These are phyloP conservation scores for Pteronura brasiliensis DNA, from an alignment of 2,113 vertebrate species.

Conservation along the genomic window DNA sequence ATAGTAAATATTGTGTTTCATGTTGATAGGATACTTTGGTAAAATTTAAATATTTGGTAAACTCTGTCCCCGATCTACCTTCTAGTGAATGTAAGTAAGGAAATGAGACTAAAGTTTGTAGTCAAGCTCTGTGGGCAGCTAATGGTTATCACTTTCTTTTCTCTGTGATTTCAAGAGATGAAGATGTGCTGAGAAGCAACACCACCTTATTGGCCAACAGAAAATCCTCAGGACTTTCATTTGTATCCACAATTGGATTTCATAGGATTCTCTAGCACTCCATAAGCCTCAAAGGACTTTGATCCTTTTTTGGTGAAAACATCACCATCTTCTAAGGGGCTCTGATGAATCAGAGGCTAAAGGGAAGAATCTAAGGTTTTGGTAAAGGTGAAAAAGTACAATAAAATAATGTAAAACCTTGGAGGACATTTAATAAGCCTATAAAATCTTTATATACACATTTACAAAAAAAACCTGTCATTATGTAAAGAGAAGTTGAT, in stretches of 20 bases:
- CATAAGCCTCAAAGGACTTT: neutral
- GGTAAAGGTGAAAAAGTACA: neutral
- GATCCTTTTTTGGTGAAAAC: neutral
- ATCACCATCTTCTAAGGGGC: neutral
- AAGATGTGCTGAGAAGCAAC: neutral
- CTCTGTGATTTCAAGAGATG: neutral
- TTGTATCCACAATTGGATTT: neutral
- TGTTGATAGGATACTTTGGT: neutral
- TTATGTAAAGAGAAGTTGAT: neutral
- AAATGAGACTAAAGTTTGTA: neutral
- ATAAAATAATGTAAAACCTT: neutral
- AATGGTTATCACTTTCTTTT: neutral
- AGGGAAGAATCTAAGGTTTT: neutral
- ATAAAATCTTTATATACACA: neutral
- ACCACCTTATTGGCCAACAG: neutral
- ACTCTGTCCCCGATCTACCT: neutral
- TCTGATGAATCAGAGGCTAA: neutral
- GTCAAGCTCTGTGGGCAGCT: neutral
- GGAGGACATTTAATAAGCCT: neutral
- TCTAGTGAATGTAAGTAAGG: neutral
- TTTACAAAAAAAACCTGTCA: neutral
- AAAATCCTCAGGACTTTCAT: neutral
- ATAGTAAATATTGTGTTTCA: neutral
- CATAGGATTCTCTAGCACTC: neutral
- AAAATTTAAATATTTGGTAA: neutral